Evolutionary conservation across 2,888 invertebrate species (phyloP), one percentile per base, ranked within the genome.

Genomic region (Dioctria rufipes): DNA sequence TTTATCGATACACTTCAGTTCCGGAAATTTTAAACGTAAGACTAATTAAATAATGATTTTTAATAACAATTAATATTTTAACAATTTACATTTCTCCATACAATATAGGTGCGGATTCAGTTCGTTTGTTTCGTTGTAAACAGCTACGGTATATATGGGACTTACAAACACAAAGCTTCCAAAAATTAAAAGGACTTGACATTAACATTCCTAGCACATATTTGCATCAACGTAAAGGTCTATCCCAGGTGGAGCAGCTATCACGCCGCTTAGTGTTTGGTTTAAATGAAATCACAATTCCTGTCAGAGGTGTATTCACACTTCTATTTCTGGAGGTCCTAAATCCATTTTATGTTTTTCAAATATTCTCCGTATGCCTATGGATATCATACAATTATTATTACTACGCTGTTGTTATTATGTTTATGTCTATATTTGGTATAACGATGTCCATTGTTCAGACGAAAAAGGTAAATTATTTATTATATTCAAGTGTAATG

Each of bases 301-400:
- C 95, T 4, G 93, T 96, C 71, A 93, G 94, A 85, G 92, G 94
- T 71, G 90, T 95, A 65, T 86, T 93, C 81, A 93, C 93, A 0
- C 90, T 97, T 11, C 90, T 96, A 0, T 92, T 95, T 58, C 90
- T 96, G 83, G 96, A 97, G 89, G 94, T 95, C 51, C 92, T 98
- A 85, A 97, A 97, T 89, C 98, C 98, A 3, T 98, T 98, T 90
- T 98, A 98, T 90, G 94, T 98, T 86, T 98, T 98, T 90, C 98
- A 98, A 92, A 88, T 97, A 83, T 96, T 96, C 89, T 97, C 97
- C 67, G 95, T 96, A 83, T 91, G 92, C 8, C 92, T 98, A 78
- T 98, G 98, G 98, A 92, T 96, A 80, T 91, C 94, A 4, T 98
- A 98, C 86, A 93, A 95, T 82, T 98, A 98, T 87, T 93, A 95